phyloP scores from a whole-genome alignment of 2,888 invertebrate genomes.

The Stenichneumon culpator region DNA sequence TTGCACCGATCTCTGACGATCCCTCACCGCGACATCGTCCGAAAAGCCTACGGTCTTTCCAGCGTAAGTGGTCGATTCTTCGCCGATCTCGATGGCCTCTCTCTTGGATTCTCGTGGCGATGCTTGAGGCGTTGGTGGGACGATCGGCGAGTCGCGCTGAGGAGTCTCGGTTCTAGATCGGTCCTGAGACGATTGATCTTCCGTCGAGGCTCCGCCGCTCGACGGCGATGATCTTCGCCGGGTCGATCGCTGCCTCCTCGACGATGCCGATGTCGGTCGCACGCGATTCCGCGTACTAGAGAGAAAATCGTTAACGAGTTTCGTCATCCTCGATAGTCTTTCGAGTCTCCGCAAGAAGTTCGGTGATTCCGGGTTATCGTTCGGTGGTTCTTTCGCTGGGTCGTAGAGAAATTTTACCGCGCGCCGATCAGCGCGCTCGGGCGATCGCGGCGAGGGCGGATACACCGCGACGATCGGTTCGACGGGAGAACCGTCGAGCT shows the following conservation, averaged over 20 bases:
- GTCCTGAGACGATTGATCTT: slow-evolving; percentile 22
- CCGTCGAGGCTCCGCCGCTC: not conserved
- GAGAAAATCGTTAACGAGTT: slow-evolving; percentile 69
- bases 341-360: slow-evolving; percentile 10
- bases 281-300: slow-evolving; percentile 56
- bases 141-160: not conserved
- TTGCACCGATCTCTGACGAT: slow-evolving; percentile 7
- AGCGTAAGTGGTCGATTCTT: not conserved
- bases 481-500: slow-evolving; percentile 24
- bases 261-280: slow-evolving; percentile 15
- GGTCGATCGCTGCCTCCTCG: not conserved
- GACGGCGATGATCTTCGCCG: not conserved
- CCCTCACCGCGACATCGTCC: slow-evolving; percentile 49
- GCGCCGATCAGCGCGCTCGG: slow-evolving; percentile 12
- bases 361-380: not conserved
- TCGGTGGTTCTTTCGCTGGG: not conserved
- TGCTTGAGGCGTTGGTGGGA: not conserved
- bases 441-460: slow-evolving; percentile 61
- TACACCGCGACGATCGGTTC: slow-evolving; percentile 68
- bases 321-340: slow-evolving; percentile 66
- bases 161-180: not conserved
- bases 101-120: slow-evolving; percentile 11
- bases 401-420: slow-evolving; percentile 30
- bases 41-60: slow-evolving; percentile 28
- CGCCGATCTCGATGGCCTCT: not conserved